Evolutionary conservation across 2,113 vertebrate genomes (phyloP).

Genomic region (Anas platyrhynchos): DNA sequence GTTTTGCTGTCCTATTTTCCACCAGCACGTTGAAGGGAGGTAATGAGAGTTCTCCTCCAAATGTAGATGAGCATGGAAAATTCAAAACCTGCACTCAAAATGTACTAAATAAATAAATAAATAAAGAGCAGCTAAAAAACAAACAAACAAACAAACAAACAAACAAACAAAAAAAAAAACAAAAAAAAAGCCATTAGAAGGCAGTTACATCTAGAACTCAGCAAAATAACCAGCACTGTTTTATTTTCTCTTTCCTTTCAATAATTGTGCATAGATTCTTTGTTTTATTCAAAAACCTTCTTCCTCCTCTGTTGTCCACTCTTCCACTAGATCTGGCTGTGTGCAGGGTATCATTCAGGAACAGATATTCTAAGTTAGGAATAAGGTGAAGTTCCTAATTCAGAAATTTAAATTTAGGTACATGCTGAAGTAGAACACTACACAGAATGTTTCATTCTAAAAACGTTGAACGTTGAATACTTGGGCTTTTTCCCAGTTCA

Average conservation of each 20-base stretch:
- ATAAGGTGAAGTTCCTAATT: neutral
- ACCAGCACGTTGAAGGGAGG: neutral
- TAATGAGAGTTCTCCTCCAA: neutral
- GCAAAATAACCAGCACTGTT: neutral
- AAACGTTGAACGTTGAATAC: neutral
- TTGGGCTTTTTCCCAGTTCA: neutral
- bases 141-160: neutral
- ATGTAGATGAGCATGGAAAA: neutral
- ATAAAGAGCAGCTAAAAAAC: neutral
- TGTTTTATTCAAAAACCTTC: neutral
- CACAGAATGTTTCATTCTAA: neutral
- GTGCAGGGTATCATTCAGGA: neutral
- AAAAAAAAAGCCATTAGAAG: neutral
- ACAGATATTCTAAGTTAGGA: neutral
- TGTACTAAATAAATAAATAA: neutral
- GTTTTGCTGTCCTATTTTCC: neutral
- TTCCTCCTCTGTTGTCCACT: neutral
- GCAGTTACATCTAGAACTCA: neutral
- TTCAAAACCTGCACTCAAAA: neutral
- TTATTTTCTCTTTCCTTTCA: neutral
- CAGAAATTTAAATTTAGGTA: constrained; percentile 6
- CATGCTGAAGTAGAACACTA: neutral
- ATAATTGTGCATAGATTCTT: neutral
- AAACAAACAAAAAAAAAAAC: neutral
- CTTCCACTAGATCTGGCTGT: neutral